Conservation (phyloP, 2,888 invertebrate species). For the Ornithoptera priamus region DNA sequence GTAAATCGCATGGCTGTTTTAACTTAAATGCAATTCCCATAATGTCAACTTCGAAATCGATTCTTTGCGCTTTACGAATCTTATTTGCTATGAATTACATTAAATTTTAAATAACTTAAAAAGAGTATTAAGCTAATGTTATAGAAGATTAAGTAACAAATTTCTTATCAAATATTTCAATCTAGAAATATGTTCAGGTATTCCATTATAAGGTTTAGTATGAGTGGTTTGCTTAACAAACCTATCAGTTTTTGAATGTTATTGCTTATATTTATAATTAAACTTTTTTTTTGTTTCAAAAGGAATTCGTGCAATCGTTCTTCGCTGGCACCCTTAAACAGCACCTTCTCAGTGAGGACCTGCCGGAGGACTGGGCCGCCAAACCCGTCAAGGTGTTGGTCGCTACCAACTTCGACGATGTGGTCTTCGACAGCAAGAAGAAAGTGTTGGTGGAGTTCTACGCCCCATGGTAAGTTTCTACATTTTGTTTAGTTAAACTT, state of each 20-base stretch:
- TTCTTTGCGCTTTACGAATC: not conserved
- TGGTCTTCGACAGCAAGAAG: conserved; percentile 92
- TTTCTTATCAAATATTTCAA: no score
- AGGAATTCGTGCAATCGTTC: conserved; percentile 92
- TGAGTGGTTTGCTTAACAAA: no score
- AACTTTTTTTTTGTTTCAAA: conserved; percentile 18
- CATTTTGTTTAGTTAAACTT: not conserved
- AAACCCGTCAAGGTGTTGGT: conserved; percentile 95
- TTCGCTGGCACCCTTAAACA: conserved; percentile 96
- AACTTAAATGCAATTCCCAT: not conserved
- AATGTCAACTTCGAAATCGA: not conserved
- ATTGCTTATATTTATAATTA: not conserved
- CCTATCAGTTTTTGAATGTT: no score
- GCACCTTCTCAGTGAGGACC: conserved; percentile 94
- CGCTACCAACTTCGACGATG: conserved; percentile 96
- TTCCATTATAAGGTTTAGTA: no score
- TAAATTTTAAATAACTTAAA: not conserved
- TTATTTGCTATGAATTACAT: not conserved
- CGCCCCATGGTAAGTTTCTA: conserved; percentile 90
- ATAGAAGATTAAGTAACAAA: not conserved
- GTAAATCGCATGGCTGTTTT: not conserved
- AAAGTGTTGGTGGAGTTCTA: conserved; percentile 99
- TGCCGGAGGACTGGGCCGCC: conserved; percentile 98
- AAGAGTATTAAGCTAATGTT: not conserved
- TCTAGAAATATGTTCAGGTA: no score